Conservation (phyloP, 2,888 invertebrate species). For the Seira musarum region DNA sequence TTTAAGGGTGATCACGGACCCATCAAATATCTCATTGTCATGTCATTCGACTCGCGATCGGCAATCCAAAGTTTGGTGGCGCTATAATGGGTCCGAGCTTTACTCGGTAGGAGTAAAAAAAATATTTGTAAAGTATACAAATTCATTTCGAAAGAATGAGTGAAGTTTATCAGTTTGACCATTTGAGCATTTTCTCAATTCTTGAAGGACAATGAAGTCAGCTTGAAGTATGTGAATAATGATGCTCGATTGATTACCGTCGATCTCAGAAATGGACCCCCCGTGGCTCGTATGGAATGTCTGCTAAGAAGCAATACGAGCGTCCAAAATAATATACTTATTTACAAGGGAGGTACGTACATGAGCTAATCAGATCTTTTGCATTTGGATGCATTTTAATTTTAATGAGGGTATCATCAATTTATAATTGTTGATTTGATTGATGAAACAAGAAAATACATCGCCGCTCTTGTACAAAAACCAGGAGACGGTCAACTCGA, state of each 20-base stretch:
- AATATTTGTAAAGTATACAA: no score
- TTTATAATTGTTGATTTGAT: neutral
- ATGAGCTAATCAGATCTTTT: no score
- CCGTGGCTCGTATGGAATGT: constrained; percentile 38
- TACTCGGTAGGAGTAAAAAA: no score
- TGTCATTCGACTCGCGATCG: constrained; percentile 23
- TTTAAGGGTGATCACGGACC: constrained; percentile 2
- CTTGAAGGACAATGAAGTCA: no score
- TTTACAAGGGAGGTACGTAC: constrained; percentile 41
- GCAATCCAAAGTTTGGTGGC: neutral
- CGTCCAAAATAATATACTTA: constrained; percentile 23
- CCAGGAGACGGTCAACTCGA: constrained; percentile 8
- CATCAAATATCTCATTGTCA: neutral
- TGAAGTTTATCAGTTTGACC: no score
- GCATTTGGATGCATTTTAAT: neutral
- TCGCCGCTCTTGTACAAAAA: constrained; percentile 31
- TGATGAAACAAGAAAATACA: constrained; percentile 17
- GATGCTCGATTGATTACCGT: neutral
- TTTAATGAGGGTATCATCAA: neutral
- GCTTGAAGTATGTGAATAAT: no score
- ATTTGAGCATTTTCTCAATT: no score
- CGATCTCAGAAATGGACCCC: constrained; percentile 5
- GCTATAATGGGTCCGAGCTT: constrained; percentile 22
- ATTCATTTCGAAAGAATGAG: no score
- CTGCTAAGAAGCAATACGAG: neutral